Evolutionary conservation across 2,113 vertebrate genomes (phyloP).

Genomic region (Suncus etruscus): DNA sequence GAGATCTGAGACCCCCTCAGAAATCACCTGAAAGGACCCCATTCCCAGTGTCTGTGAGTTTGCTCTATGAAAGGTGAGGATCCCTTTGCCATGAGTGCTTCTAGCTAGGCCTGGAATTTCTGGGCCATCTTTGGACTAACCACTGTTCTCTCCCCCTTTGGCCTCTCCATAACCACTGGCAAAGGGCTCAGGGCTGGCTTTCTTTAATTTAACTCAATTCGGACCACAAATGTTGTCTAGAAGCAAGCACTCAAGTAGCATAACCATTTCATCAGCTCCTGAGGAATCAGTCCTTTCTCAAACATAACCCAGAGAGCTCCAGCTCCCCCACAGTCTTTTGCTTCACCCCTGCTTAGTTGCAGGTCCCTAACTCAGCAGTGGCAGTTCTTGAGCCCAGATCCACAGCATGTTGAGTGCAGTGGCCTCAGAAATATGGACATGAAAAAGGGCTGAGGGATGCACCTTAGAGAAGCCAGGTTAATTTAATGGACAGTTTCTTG

Average conservation of each 20-base stretch:
- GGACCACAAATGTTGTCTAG: neutral
- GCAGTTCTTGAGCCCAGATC: slow-evolving; percentile 34
- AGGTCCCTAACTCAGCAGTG: neutral
- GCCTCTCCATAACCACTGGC: too few relatives aligned
- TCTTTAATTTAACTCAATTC: too few relatives aligned
- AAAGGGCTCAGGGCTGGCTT: neutral
- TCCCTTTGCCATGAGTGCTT: neutral
- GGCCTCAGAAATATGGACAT: neutral
- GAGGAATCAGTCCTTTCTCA: slow-evolving; percentile 44
- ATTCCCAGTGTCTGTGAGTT: neutral
- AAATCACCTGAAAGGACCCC: neutral
- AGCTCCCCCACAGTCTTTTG: too few relatives aligned
- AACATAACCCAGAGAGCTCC: neutral
- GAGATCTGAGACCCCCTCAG: slow-evolving; percentile 9
- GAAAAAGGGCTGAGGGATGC: too few relatives aligned
- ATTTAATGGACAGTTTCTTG: slow-evolving; percentile 5
- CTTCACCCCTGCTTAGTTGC: neutral
- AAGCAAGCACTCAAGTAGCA: neutral
- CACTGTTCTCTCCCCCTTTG: too few relatives aligned
- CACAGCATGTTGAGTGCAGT: neutral
- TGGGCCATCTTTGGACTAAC: too few relatives aligned
- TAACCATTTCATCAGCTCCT: slow-evolving; percentile 23
- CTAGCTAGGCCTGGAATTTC: slow-evolving; percentile 40
- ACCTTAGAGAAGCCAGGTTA: neutral
- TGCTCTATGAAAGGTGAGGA: neutral